Conservation (phyloP, 2,888 invertebrate species). For the Drosophila ustulata region DNA sequence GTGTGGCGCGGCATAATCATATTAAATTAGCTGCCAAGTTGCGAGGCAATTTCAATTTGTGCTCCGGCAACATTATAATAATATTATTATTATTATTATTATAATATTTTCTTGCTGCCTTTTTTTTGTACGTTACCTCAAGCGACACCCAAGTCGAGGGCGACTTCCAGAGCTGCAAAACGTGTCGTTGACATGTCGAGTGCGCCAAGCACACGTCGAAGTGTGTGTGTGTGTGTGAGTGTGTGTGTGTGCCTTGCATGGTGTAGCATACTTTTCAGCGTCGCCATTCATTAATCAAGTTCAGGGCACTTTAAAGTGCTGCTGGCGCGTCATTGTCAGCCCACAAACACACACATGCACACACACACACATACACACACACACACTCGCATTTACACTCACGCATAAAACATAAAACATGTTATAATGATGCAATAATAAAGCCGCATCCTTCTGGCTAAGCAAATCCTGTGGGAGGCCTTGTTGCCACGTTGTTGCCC, state of each 20-base stretch:
- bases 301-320: slow-evolving; percentile 77
- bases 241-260: slow-evolving; percentile 46
- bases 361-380: slow-evolving; percentile 12
- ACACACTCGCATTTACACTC: slow-evolving; percentile 9
- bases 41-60: slow-evolving; percentile 75
- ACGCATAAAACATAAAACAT: slow-evolving; percentile 49
- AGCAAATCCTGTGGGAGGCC: slow-evolving; percentile 57
- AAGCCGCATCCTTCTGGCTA: slow-evolving; percentile 56
- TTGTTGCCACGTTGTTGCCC: slow-evolving; percentile 36
- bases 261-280: slow-evolving; percentile 72
- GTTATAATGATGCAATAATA: slow-evolving; percentile 79
- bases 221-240: slow-evolving; percentile 13
- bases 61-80: slow-evolving; percentile 32
- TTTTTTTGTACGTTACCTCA: slow-evolving; percentile 30
- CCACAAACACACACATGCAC: slow-evolving; percentile 7
- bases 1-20: slow-evolving; percentile 43
- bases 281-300: slow-evolving; percentile 77
- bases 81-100: slow-evolving; percentile 3
- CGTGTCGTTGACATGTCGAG: slow-evolving; percentile 74
- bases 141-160: neutral
- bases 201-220: slow-evolving; percentile 17
- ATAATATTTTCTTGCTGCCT: neutral
- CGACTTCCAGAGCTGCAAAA: slow-evolving; percentile 11
- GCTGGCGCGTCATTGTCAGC: slow-evolving; percentile 53
- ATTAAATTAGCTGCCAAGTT: slow-evolving; percentile 78